Conservation (phyloP, 1,140 invertebrate species). For the Apis dorsata region DNA sequence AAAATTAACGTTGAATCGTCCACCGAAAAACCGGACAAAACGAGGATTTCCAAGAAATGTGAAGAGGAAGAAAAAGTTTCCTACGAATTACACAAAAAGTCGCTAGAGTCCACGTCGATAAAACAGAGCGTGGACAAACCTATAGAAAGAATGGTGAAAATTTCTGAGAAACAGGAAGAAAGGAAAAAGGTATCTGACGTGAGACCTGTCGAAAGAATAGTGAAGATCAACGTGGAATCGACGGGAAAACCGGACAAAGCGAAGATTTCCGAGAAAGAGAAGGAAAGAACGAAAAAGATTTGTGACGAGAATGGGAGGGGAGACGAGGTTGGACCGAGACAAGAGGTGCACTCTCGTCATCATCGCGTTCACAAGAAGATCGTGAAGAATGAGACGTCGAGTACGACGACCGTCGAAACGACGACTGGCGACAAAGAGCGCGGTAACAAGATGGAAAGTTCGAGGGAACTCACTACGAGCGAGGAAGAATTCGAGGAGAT, state of each 20-base stretch:
- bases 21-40: no score
- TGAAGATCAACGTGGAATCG: background rate
- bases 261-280: background rate
- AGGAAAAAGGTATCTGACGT: no score
- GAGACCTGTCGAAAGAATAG: no score
- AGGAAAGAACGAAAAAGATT: no score
- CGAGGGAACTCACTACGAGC: slow-evolving; percentile 25
- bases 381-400: slow-evolving; percentile 28
- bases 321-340: background rate
- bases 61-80: background rate
- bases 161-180: background rate
- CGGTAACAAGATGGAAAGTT: background rate
- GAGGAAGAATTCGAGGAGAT: slow-evolving; percentile 51
- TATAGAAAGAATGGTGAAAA: background rate
- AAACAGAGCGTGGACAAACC: background rate
- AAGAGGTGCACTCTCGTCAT: background rate
- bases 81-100: slow-evolving; percentile 30
- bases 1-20: background rate
- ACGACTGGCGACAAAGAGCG: background rate
- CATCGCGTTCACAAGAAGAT: background rate
- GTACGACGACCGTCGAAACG: slow-evolving; percentile 21
- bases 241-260: no score
- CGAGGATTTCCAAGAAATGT: no score
- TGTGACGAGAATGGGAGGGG: no score
- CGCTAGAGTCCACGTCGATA: background rate